These are phyloP conservation scores for Hydropsyche betteni DNA, from an alignment of 2,888 invertebrate genomes.

Conservation along the genomic window DNA sequence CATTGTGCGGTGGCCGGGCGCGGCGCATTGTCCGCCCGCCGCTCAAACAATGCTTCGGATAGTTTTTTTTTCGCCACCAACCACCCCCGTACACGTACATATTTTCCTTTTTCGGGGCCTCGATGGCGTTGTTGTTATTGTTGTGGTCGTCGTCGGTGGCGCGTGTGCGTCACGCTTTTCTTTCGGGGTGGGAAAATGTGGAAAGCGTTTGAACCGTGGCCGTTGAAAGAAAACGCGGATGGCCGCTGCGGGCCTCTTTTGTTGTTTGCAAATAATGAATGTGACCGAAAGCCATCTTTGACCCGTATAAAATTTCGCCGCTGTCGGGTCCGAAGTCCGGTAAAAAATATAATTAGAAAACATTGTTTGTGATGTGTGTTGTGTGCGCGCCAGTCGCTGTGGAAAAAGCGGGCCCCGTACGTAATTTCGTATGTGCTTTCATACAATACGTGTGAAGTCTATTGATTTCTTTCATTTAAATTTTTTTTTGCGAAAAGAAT, in stretches of 20 bases:
- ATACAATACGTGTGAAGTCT: too few species aligned
- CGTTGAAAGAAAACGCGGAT: constrained; percentile 30
- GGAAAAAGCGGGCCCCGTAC: too few species aligned
- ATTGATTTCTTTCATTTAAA: too few species aligned
- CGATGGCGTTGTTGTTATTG: constrained; percentile 22
- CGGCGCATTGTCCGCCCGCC: constrained; percentile 47
- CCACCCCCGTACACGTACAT: constrained; percentile 2
- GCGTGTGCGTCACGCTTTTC: constrained; percentile 43
- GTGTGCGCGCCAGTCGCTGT: too few species aligned
- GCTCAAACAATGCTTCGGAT: constrained; percentile 49
- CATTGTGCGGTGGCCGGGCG: constrained; percentile 45
- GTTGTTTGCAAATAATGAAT: constrained; percentile 30
- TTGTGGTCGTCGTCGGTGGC: constrained; percentile 16
- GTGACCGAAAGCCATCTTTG: constrained; percentile 27
- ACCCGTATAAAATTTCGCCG: constrained; percentile 15
- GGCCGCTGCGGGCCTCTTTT: constrained; percentile 21
- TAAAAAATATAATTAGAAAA: constrained; percentile 35
- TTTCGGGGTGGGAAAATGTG: constrained; percentile 39
- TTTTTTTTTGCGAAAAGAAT: too few species aligned
- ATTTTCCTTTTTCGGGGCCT: constrained; percentile 26
- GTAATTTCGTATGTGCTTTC: too few species aligned
- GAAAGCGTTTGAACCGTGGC: constrained; percentile 43
- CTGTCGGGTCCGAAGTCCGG: background rate
- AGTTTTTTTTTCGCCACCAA: constrained; percentile 45
- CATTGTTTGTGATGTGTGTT: constrained; percentile 1